Percentiles rank a stretch among this genome's conserved stretches.
These are phyloP conservation scores for Butorides virescens DNA, from an alignment of 2,113 vertebrate species.

Conservation along the genomic window DNA sequence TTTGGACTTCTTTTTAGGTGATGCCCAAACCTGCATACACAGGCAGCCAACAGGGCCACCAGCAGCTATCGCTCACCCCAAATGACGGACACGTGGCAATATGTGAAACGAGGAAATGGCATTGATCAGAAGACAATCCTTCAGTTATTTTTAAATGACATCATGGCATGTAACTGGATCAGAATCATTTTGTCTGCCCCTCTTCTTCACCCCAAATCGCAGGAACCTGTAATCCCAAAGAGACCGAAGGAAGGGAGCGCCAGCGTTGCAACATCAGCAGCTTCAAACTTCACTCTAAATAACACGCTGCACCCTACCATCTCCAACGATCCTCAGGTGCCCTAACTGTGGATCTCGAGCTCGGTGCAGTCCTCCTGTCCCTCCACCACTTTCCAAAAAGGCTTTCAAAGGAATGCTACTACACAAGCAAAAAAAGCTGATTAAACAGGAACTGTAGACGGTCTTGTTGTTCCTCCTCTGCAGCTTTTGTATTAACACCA, in stretches of 20 bases:
- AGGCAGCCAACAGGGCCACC: background rate
- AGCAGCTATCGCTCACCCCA: background rate
- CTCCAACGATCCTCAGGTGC: accelerated
- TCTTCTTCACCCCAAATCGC: background rate
- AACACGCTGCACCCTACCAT: background rate
- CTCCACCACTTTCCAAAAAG: background rate
- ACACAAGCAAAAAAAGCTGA: background rate
- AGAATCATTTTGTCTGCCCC: background rate
- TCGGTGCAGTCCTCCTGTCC: background rate
- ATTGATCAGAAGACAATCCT: background rate
- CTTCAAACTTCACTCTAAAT: background rate
- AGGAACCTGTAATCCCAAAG: background rate
- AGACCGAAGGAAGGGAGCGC: accelerated
- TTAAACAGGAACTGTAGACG: background rate
- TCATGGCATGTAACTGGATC: background rate
- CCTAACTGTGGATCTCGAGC: background rate
- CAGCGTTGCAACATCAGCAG: background rate
- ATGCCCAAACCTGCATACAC: background rate
- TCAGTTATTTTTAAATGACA: background rate
- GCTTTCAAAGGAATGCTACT: background rate
- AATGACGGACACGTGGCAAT: accelerated
- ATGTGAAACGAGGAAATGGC: accelerated
- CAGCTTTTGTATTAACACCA: background rate
- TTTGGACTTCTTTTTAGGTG: background rate
- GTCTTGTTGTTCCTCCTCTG: background rate